A percentile compares a stretch with the other conserved stretches of the same genome.
These are phyloP conservation scores for Jacana jacana DNA, from an alignment of 2,113 vertebrate genomes.

Conservation along the genomic window DNA sequence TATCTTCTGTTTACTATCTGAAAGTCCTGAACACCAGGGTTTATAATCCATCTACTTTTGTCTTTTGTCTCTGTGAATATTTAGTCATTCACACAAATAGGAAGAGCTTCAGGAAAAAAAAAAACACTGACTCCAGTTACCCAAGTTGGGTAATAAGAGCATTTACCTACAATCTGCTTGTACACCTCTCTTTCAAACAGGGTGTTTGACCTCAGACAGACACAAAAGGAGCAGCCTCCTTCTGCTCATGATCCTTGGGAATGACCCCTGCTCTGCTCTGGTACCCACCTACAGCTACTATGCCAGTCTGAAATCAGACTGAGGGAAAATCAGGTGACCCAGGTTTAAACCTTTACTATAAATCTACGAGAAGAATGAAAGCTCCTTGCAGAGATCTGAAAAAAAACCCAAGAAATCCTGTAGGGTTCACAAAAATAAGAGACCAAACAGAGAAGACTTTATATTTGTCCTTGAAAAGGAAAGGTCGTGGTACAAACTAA, in stretches of 20 bases:
- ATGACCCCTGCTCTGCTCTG: neutral
- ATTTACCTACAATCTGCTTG: neutral
- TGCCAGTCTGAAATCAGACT: neutral
- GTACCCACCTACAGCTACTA: neutral
- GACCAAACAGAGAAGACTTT: neutral
- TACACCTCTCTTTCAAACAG: neutral
- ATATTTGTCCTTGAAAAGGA: neutral
- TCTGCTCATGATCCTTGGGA: neutral
- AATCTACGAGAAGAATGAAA: neutral
- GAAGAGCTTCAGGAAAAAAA: neutral
- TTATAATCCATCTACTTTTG: neutral
- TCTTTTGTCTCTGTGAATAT: neutral
- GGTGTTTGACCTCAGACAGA: neutral
- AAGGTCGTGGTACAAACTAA: neutral
- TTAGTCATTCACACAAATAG: neutral
- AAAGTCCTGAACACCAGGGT: neutral
- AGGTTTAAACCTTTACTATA: constrained; percentile 10
- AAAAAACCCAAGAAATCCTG: neutral
- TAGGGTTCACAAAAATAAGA: neutral
- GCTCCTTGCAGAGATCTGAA: neutral
- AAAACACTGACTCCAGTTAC: neutral
- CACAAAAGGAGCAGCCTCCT: neutral
- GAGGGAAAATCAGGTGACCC: neutral
- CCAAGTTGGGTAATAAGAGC: neutral
- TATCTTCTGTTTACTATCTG: neutral